Base-by-base conservation (phyloP, 2,113 vertebrate genomes). In the Ochotona princeps region DNA sequence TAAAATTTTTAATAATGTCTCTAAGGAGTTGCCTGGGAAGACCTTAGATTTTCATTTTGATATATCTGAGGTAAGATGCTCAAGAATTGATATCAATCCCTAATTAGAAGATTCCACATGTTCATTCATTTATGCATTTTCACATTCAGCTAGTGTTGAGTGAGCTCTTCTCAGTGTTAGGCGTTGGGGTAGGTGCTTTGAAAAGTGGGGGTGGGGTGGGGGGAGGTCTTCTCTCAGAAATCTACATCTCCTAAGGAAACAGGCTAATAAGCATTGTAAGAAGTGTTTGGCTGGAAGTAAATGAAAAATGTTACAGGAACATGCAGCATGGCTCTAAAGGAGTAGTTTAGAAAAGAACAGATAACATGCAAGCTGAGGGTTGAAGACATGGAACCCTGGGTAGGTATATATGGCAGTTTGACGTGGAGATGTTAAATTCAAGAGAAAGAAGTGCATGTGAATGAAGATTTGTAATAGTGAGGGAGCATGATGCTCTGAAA, bases 31-130 rank as follows among this genome's bases (percentile, higher is more conserved):
- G 67, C 99, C 99, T 0, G 99, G 99, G n/a, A 99, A 99, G 98
- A 99, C 99, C 17, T 98, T 99, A 94, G 99, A 99, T 98, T 99
- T 99, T 97, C 99, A 99, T 98, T 99, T 99, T 96, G 99, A 99
- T 98, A 99, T 99, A 97, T 99, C 99, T 66, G 99, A 99, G 99
- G 99, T 99, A 98, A 98, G 95, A 57, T 60, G 17, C 38, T 73
- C 65, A 32, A 30, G 12, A 38, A 26, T 49, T 20, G 9, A 73
- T 28, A 5, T 0, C n/a, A 66, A 1, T 70, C 6, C 25, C 66
- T 17, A 72, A 0, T 18, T 66, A 51, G 90, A 79, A 70, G 54
- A 57, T 25, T 35, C 51, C 30, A 6, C 38, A 44, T 44, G 38
- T 44, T 32, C 32, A 54, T 61, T 85, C 47, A 8, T 54, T 63